Evolutionary conservation across 2,888 invertebrate species (phyloP), one percentile per base, ranked within the genome.

Genomic region (Omphaloscelis lunosa): DNA sequence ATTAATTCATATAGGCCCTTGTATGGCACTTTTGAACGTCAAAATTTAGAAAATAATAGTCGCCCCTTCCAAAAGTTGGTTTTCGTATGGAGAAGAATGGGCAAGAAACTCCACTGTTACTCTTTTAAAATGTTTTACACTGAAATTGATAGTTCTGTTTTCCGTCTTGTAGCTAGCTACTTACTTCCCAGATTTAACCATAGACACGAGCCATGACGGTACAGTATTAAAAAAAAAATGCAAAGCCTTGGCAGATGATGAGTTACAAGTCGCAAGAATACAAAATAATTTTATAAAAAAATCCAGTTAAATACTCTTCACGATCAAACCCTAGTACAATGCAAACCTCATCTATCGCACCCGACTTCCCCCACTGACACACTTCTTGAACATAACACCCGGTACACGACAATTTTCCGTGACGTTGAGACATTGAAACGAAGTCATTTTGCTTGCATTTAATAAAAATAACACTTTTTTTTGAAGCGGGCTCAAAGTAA

Each of bases 391-490:
- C 77, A 85, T 86, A 84, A 83, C 88, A 88, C 80, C 77, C 75
- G 70, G 77, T 83, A 76, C 85, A 79, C 73, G 75, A 84, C 84
- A 84, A 79, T 85, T 83, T 85, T 78, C 84, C 80, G 85, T 83
- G 84, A 83, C 87, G 86, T 83, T 77, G 82, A 83, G 77, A 83
- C 88, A 82, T 84, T 80, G 81, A 69, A 92, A 93, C 92, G 92
- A 93, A 93, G 93, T 94, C 92, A 94, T 95, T 94, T 92, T 91
- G 90, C 89, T 90, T 90, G 92, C 91, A 91, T 93, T 93, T 92
- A 91, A 93, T 93, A 92, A 93, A 95, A 95, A 94, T 93, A 94
- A 93, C 94, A 93, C 91, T 92, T 93, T 94, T 95, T 92, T 95
- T 94, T 73, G 89, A 92, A 94, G 92, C 91, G 86, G 88, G 91